Conservation (phyloP, 2,113 vertebrate species). For the Ictalurus punctatus region DNA sequence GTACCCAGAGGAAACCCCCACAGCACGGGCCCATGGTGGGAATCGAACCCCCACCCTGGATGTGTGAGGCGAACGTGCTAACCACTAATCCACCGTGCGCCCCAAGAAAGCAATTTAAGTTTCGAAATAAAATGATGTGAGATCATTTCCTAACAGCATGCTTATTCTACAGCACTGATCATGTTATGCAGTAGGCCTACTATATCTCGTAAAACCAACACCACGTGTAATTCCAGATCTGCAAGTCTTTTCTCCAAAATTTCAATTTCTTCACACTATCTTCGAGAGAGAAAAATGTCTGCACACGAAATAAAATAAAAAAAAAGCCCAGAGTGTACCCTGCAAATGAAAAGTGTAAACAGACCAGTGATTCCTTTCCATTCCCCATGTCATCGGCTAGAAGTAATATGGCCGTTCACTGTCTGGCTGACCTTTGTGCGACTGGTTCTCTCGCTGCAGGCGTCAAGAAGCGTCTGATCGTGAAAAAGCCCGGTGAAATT, state of each 20-base stretch:
- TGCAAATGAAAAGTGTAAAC: conserved; percentile 17
- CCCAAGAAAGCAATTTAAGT: neutral
- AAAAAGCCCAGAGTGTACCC: neutral
- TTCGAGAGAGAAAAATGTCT: conserved; percentile 2
- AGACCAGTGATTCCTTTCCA: neutral
- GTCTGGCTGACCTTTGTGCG: conserved; percentile 26
- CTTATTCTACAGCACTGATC: neutral
- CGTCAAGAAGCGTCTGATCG: conserved; percentile 14
- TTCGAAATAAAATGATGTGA: neutral
- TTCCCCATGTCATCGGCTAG: neutral
- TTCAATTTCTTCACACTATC: neutral
- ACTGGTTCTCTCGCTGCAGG: conserved; percentile 2
- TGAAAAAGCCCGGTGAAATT: conserved; percentile 30
- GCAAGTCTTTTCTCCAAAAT: neutral
- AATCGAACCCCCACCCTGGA: too few species aligned
- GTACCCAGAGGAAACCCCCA: too few species aligned
- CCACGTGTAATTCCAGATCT: neutral
- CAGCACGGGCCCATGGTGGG: too few species aligned
- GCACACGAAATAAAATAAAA: neutral
- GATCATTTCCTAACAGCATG: neutral
- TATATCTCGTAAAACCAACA: neutral
- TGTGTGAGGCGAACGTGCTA: too few species aligned
- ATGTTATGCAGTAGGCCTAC: neutral
- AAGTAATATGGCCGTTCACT: conserved; percentile 12
- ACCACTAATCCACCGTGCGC: too few species aligned